These are phyloP conservation scores for Clarias gariepinus DNA, from an alignment of 2,113 vertebrate species.

Conservation along the genomic window DNA sequence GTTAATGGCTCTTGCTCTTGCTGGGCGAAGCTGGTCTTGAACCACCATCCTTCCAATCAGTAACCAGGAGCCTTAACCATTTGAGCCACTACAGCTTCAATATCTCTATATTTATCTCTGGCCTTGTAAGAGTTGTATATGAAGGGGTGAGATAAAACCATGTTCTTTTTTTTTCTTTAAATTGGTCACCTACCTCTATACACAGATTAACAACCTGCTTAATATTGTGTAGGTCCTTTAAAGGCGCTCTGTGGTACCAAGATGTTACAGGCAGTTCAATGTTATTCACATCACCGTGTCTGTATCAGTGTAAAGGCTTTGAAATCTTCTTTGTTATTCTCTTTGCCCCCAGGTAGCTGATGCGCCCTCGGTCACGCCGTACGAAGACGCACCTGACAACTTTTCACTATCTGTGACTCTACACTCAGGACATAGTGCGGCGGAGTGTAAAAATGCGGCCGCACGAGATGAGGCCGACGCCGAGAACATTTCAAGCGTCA, in stretches of 20 bases:
- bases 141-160: background rate
- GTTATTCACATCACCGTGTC: too few species aligned
- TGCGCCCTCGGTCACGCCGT: background rate
- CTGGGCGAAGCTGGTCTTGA: too few species aligned
- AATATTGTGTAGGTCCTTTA: too few species aligned
- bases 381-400: background rate
- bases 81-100: too few species aligned
- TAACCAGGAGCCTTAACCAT: too few species aligned
- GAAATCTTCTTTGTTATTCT: background rate
- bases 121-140: too few species aligned
- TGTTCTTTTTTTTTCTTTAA: background rate
- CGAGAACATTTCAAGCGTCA: slow-evolving; percentile 2
- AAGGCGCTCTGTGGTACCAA: too few species aligned
- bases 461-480: background rate
- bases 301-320: background rate
- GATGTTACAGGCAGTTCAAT: too few species aligned
- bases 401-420: background rate
- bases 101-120: too few species aligned
- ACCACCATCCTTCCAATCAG: too few species aligned
- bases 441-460: background rate
- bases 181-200: background rate
- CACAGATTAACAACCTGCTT: too few species aligned
- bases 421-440: background rate
- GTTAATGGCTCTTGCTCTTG: too few species aligned
- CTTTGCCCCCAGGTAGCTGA: background rate